Base-by-base conservation (phyloP, 1,140 invertebrate genomes). In the Ladona fulva region DNA sequence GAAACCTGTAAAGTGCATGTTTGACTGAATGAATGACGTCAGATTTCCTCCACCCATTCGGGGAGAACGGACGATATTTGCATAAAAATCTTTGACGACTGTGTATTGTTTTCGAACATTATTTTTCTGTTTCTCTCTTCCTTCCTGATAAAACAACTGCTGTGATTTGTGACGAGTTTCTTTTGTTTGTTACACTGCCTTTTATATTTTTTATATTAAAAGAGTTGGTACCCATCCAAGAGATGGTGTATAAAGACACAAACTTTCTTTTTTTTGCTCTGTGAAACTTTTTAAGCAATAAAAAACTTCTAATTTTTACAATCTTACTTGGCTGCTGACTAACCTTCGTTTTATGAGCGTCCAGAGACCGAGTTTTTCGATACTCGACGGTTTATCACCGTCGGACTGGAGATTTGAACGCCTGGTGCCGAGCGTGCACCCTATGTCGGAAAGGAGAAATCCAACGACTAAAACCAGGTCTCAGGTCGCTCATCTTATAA, bases 251-350 rank as follows among this genome's bases (percentile, higher is more conserved):
- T 22, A 66, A 66, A 66, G 29, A 37, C 29, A 37, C 29, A 19
- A 66, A 19, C n/a, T 66, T 66, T 19, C 52, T 22, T 66, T 66
- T 66, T 66, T 66, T 66, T 66, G n/a, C 52, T 66, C 52, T 66
- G 52, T 66, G 52, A 66, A 66, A 66, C 52, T 66, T 66, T 66
- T 66, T 16, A 22, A 66, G 16, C 52, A 66, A 66, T 66, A 66
- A 66, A 66, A 37, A 66, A 19, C n/a, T 66, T 66, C 52, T 66
- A 16, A 66, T 66, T 66, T 66, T 66, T 66, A 66, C n/a, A 66
- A 66, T 66, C 52, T 66, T 66, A 66, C 52, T 66, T 66, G 52
- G 52, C 52, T 66, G n/a, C 52, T 66, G 52, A 66, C 52, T 66
- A 66, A 66, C 52, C 52, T 66, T 66, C 52, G 52, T 66, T 66